These are phyloP conservation scores for Helleia helle DNA, from an alignment of 2,888 invertebrate genomes.

Conservation along the genomic window DNA sequence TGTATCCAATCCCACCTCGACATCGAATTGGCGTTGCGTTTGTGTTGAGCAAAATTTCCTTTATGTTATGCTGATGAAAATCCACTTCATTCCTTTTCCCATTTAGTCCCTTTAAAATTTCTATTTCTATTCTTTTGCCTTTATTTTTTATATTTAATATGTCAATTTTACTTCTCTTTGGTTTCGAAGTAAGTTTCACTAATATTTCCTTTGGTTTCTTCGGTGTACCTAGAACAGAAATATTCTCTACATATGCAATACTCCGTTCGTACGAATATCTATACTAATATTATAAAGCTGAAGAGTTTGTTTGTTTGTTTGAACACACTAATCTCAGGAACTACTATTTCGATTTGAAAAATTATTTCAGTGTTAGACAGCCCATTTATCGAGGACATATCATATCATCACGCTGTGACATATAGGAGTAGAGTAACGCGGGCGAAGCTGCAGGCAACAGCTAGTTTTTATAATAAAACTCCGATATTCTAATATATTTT, in stretches of 20 bases:
- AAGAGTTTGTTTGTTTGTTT: too few species aligned
- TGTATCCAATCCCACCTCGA: conserved; percentile 37
- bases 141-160: not conserved
- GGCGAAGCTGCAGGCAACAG: too few species aligned
- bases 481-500: too few species aligned
- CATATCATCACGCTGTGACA: too few species aligned
- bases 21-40: conserved; percentile 52
- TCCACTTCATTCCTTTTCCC: conserved; percentile 21
- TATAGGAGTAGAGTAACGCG: too few species aligned
- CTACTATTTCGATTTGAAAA: too few species aligned
- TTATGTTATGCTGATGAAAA: conserved; percentile 38
- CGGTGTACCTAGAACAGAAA: conserved; percentile 25
- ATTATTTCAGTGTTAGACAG: too few species aligned
- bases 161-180: conserved; percentile 10
- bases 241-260: conserved; percentile 13
- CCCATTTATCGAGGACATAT: too few species aligned
- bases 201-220: conserved; percentile 15
- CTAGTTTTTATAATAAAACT: too few species aligned
- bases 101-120: not conserved
- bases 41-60: conserved; percentile 36
- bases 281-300: too few species aligned
- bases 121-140: conserved; percentile 3
- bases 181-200: conserved; percentile 4
- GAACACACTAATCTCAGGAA: too few species aligned
- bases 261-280: not conserved